Evolutionary conservation across 2,113 vertebrate genomes (phyloP), one percentile per base, ranked within the genome.

Genomic region (Pangasianodon gigas): DNA sequence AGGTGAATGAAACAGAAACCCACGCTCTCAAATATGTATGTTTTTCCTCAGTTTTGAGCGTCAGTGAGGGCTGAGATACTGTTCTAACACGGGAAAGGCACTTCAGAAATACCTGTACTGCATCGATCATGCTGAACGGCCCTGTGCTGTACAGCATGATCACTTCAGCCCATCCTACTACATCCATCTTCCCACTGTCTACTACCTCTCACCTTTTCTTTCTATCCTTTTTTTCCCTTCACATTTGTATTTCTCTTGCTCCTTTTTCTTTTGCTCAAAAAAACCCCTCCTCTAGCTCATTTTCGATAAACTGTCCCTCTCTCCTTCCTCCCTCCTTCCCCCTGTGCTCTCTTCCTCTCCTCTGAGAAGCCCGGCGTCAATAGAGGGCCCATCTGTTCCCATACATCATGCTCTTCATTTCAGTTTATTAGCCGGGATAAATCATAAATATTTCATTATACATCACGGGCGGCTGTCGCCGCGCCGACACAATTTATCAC

Each of bases 401-500:
- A 97, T 97, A 96, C 95, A 96, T 97, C 97, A 97, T 94, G 92
- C 96, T 95, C 97, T 97, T 97, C 97, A 97, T 96, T 97, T 96
- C 95, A 95, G 97, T 98, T 97, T 97, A 97, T 97, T 97, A 97
- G 97, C 97, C 95, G 97, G 96, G 97, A 97, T 97, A 97, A 98
- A 97, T 97, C 97, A 98, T 97, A 97, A 97, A 97, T 97, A 97
- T 97, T 97, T 97, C 97, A 97, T 97, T 96, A 94, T 96, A 95
- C 95, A 96, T 97, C 97, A 97, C 93, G 90, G 94, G 92, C 56
- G 95, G 95, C 96, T 94, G 90, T 95, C 95, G 93, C 93, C 62
- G 92, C 95, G 96, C 96, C 96, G 95, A 96, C 92, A 93, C 97
- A 96, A 97, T 97, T 97, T 97, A 97, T 98, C 97, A 97, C 96